Evolutionary conservation across 2,113 vertebrate genomes (phyloP).

Genomic region (human): DNA sequence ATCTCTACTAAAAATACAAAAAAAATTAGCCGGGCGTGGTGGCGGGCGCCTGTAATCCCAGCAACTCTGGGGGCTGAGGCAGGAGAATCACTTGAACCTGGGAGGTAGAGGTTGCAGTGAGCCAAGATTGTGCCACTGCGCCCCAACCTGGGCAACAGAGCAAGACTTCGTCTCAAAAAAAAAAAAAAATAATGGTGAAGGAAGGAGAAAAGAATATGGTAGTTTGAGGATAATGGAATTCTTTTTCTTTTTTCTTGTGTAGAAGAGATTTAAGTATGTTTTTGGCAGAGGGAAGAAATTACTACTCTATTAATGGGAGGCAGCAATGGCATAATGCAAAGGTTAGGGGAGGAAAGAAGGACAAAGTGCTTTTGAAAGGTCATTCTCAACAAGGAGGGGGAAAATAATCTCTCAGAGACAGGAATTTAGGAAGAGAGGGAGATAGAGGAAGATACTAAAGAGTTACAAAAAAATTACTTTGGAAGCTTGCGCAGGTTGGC

Average conservation of each 20-base stretch:
- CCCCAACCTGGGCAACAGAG: too few species aligned
- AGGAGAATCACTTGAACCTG: too few species aligned
- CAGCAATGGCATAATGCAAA: neutral
- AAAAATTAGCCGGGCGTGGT: too few species aligned
- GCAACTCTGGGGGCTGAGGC: too few species aligned
- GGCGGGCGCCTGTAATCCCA: too few species aligned
- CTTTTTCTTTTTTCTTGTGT: neutral
- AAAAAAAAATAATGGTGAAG: neutral
- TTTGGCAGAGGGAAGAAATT: neutral
- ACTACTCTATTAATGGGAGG: neutral
- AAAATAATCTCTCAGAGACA: neutral
- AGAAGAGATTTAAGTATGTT: neutral
- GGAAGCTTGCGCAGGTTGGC: neutral
- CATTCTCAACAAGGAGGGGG: neutral
- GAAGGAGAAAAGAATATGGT: neutral
- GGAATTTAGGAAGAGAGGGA: neutral
- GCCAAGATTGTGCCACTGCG: too few species aligned
- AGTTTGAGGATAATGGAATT: neutral
- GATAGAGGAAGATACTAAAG: neutral
- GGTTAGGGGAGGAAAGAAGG: neutral
- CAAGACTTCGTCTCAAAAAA: too few species aligned
- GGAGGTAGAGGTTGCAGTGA: too few species aligned
- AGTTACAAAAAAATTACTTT: neutral
- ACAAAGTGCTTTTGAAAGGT: neutral
- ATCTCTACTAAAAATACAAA: too few species aligned